Conservation (phyloP, 2,797 vertebrate genomes). For the Myoxocephalus aenaeus region DNA sequence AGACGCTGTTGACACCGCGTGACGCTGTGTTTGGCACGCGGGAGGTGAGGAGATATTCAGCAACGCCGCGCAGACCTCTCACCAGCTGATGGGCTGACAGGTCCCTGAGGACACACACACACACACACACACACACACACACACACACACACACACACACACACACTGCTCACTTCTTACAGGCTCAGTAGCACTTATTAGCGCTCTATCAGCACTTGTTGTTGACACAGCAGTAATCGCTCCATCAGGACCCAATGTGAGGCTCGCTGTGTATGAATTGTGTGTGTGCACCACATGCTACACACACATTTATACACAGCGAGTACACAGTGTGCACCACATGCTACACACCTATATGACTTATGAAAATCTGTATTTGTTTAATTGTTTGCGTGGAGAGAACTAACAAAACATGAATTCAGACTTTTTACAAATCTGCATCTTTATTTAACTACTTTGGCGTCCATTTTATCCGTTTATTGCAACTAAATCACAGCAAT, state of each 20-base stretch:
- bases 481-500: too few relatives aligned
- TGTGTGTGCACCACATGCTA: too few relatives aligned
- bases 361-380: too few relatives aligned
- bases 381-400: too few relatives aligned
- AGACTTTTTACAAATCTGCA: too few relatives aligned
- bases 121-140: too few relatives aligned
- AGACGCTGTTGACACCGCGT: conserved; percentile 61
- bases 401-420: too few relatives aligned
- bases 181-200: conserved; percentile 73
- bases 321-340: too few relatives aligned
- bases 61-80: conserved; percentile 74
- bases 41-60: conserved; percentile 78
- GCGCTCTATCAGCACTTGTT: conserved; percentile 79
- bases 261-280: conserved; percentile 38
- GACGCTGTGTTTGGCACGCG: conserved; percentile 57
- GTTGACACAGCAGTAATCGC: conserved; percentile 72
- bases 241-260: conserved; percentile 58
- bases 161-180: conserved; percentile 70
- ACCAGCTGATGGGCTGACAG: conserved; percentile 78
- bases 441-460: too few relatives aligned
- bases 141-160: neutral
- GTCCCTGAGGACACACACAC: conserved; percentile 48
- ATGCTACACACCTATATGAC: too few relatives aligned
- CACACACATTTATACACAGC: too few relatives aligned
- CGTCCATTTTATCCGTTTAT: too few relatives aligned